Evolutionary conservation across 2,113 vertebrate genomes (phyloP).

Genomic region (Syrrhaptes paradoxus): DNA sequence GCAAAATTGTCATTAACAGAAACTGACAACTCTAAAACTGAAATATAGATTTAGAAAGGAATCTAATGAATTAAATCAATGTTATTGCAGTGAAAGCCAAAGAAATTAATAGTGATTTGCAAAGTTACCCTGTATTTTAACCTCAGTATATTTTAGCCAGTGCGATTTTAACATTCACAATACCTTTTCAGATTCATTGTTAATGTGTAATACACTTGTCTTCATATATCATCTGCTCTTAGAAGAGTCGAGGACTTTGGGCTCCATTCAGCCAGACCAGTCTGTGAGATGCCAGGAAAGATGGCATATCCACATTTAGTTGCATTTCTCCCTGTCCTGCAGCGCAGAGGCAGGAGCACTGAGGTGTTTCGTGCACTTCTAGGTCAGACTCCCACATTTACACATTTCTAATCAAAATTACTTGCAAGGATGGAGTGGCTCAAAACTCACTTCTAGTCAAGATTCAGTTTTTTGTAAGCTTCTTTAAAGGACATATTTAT

Average conservation of each 20-base stretch:
- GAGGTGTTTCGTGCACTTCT: neutral
- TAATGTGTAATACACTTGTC: constrained; percentile 62
- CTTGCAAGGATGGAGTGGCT: neutral
- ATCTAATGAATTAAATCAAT: constrained; percentile 89
- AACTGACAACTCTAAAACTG: constrained; percentile 89
- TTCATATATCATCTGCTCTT: constrained; percentile 64
- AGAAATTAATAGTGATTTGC: constrained; percentile 87
- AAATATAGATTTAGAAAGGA: constrained; percentile 86
- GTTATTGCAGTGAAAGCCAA: constrained; percentile 85
- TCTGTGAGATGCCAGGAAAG: neutral
- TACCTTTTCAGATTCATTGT: constrained; percentile 71
- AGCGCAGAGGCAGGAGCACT: neutral
- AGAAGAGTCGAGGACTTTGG: neutral
- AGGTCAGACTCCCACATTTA: neutral
- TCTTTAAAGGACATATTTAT: neutral
- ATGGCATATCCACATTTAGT: neutral
- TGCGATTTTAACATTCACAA: constrained; percentile 64
- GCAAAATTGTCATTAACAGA: constrained; percentile 87
- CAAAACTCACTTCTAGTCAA: neutral
- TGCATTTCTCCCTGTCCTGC: neutral
- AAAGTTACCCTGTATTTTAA: constrained; percentile 83
- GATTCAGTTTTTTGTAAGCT: neutral
- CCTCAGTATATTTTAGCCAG: constrained; percentile 79
- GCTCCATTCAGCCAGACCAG: neutral
- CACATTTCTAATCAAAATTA: neutral